Evolutionary conservation across 2,888 invertebrate genomes (phyloP), one percentile per base, ranked within the genome.

Genomic region (Apoda limacodes): DNA sequence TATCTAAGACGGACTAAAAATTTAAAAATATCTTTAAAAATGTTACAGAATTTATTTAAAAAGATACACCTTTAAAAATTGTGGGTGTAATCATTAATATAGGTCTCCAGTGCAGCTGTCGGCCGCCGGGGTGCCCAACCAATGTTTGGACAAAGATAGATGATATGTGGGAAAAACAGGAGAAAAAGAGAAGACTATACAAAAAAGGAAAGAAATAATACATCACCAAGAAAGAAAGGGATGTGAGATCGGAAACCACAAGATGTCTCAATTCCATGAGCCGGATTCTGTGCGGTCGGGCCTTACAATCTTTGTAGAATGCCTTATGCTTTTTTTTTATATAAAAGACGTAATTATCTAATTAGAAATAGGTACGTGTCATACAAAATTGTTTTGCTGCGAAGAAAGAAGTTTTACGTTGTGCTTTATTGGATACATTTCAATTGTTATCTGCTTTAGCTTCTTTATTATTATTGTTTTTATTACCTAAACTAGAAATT

Each of bases 261-360:
- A 76, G 78, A 80, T 78, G 76, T 80, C 80, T 80, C 74, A 80
- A 80, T 80, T 78, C 80, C 72, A 71, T 66, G 69, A 72, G 68
- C 62, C 66, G 53, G 74, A 65, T 60, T 60, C 67, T 76, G 78
- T 76, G 80, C 71, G 80, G 78, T 75, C 80, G 62, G 58, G 59
- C 60, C 63, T 64, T 65, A 65, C 60, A 60, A 59, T 65, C 66
- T 67, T 66, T 68, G 65, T 69, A 65, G 65, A 71, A 65, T 65
- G 61, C 64, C 55, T 58, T 65, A 62, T 50, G 57, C 60, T 59
- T 55, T 55, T 61, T 67, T 60, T 54, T 49, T 55, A 52, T 60
- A 56, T 37, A 41, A 37, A 42, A 33, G 30, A 22, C 17, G 27
- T 17, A n/a, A n/a, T n/a, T n/a, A n/a, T n/a, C n/a, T n/a, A n/a